Evolutionary conservation across 2,113 vertebrate genomes (phyloP).

Genomic region (Rhea pennata): DNA sequence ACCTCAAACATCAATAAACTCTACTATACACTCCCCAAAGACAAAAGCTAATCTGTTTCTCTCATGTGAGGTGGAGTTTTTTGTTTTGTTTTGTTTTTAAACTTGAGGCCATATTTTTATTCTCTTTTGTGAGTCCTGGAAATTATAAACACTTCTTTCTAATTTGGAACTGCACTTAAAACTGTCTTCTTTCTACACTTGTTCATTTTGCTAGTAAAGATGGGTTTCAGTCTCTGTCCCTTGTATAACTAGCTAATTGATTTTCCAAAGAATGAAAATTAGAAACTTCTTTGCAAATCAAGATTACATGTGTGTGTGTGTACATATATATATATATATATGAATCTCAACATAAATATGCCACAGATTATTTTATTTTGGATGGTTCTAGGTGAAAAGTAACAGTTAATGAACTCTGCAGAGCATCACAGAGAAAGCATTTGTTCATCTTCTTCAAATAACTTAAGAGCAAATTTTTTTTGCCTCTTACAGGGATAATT

Average conservation of each 20-base stretch:
- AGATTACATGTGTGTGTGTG: not conserved
- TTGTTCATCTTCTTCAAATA: not conserved
- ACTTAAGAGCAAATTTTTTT: not conserved
- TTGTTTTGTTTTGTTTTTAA: not conserved
- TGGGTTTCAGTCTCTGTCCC: not conserved
- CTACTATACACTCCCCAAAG: not conserved
- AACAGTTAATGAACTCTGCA: not conserved
- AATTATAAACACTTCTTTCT: not conserved
- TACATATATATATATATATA: not conserved
- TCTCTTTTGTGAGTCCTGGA: not conserved
- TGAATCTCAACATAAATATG: not conserved
- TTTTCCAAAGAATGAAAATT: not conserved
- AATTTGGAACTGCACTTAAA: not conserved
- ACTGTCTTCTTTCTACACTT: not conserved
- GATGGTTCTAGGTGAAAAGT: not conserved
- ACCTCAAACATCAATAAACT: not conserved
- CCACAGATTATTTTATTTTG: not conserved
- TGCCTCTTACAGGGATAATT: not conserved
- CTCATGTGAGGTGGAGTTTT: not conserved
- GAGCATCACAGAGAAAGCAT: not conserved
- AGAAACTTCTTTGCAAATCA: not conserved
- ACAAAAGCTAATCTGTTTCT: accelerated
- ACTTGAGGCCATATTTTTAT: not conserved
- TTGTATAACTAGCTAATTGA: not conserved
- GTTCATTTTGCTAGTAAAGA: not conserved